Base-by-base conservation (phyloP, 2,797 vertebrate genomes). In the Molossus alvarezi region DNA sequence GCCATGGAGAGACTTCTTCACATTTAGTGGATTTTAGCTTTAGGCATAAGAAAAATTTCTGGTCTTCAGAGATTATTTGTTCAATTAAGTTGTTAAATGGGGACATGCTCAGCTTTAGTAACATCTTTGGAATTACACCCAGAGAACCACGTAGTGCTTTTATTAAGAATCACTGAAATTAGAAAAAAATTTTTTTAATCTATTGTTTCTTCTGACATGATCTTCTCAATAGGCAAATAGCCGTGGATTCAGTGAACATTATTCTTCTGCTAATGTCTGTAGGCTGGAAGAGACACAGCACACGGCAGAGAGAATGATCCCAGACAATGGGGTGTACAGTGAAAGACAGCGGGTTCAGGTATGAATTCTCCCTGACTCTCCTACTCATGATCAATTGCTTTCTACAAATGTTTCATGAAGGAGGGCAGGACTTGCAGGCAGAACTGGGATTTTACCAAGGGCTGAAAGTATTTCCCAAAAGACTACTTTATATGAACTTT, bases 1-100 rank as follows among this genome's bases (percentile, higher is more conserved):
- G 10, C 11, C 12, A 27, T 25, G 2, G 23, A 93, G 4, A 96
- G 3, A 75, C 14, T 6, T 83, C 12, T 96, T 97, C 21, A 94
- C 7, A 84, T 55, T 83, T 71, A 45, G 5, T 11, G 3, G 55
- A 25, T 93, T 96, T 94, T 95, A 41, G 57, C 91, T 96, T 92
- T 69, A 88, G 48, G 23, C 33, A 97, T 96, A 18, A 97, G 60
- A 96, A 96, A 93, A 84, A 62, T 48, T 8, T 5, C 73, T 94
- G 9, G 93, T 21, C 13, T 65, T 9, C 5, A 14, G 29, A 53
- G 3, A 80, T 95, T 94, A 17, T 92, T 97, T 97, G 37, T 23
- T 95, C 29, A 90, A 13, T 20, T 55, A 82, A 11, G 6, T 45
- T 94, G 53, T 17, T 91, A 91, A 91, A 83, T 76, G 12, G 12